Evolutionary conservation across 2,888 invertebrate species (phyloP), one percentile per base, ranked within the genome.

Genomic region (Pterobdella sp.): DNA sequence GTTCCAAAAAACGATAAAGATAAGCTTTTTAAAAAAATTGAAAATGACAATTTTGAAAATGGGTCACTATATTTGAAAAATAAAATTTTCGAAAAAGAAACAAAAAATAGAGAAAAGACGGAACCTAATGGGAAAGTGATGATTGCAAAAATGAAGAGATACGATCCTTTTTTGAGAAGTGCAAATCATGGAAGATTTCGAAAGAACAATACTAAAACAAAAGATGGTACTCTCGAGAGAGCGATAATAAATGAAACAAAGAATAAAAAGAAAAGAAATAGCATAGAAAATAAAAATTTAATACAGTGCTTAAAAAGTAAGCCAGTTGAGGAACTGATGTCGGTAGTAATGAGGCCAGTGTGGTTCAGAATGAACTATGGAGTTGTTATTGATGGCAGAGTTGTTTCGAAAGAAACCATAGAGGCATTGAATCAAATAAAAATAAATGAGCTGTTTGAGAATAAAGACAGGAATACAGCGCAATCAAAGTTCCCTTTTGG

Each of bases 241-340:
- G 14, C 60, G 10, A 22, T 22, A 56, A 4, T 56, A 22, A 56
- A n/a, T 22, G 60, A 56, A n/a, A n/a, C 60, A 56, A 56, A 56
- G n/a, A 56, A 56, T 26, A 56, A 56, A 26, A 56, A 56, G 60
- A 56, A 56, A n/a, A 56, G 60, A 22, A 56, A 56, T 26, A 56
- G 60, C 60, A n/a, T 56, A 3, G 60, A 56, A 4, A 4, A 26
- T 26, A 56, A 56, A 56, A 3, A 18, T 7, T 56, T 56, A 26
- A 56, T 56, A 26, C 60, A 56, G 4, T 56, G 60, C 26, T 56
- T 56, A n/a, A 56, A 56, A 56, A n/a, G n/a, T 4, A 56, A 22
- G n/a, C 4, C 60, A 26, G 60, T 56, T 4, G 4, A 4, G 18
- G 60, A 56, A 26, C 26, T 56, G 60, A 56, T 56, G 60, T 4